phyloP scores from a whole-genome alignment of 2,797 vertebrate species.

The Megaceryle alcyon region DNA sequence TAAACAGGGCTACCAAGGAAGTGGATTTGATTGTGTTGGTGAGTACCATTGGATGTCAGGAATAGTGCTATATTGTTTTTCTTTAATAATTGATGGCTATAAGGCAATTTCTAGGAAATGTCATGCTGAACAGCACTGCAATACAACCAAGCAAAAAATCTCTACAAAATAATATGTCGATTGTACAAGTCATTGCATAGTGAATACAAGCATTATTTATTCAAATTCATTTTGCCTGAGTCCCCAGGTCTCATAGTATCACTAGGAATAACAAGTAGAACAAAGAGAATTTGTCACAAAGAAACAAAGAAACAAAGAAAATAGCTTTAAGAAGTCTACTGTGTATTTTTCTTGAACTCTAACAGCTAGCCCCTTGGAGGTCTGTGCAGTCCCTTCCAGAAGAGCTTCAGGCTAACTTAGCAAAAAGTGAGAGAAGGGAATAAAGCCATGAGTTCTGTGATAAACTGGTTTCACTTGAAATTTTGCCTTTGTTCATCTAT shows the following conservation, averaged over 20 bases:
- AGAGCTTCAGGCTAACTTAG: not conserved
- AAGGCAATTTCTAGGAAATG: not conserved
- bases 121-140: not conserved
- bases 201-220: not conserved
- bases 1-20: constrained; percentile 91
- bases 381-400: not conserved
- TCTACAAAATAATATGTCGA: not conserved
- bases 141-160: not conserved
- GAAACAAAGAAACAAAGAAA: not conserved
- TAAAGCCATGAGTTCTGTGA: not conserved
- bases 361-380: not conserved
- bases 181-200: not conserved
- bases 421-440: not conserved
- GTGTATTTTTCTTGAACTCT: not conserved
- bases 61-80: not conserved
- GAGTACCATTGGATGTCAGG: constrained; percentile 68
- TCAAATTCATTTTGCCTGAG: not conserved
- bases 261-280: not conserved
- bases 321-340: not conserved
- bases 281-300: not conserved
- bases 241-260: not conserved
- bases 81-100: not conserved
- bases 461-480: not conserved
- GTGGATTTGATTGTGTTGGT: constrained; percentile 90
- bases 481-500: not conserved